Conservation (phyloP, 2,888 invertebrate genomes). For the Apoda limacodes region DNA sequence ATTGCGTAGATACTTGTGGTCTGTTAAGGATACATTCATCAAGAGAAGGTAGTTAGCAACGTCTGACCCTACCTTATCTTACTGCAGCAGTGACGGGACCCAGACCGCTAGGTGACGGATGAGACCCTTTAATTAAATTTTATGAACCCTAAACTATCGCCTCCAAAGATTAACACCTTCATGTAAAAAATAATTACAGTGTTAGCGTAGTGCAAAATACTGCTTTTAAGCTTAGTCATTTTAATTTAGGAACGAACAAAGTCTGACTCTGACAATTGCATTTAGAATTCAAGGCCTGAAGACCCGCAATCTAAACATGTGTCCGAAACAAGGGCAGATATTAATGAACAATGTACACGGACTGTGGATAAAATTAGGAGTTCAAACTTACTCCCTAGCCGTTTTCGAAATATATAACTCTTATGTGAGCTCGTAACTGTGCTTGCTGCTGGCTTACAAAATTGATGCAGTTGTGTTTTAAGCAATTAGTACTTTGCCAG, state of each 20-base stretch:
- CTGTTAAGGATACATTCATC: constrained; percentile 61
- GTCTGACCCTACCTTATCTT: constrained; percentile 64
- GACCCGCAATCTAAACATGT: constrained; percentile 38
- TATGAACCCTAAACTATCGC: constrained; percentile 31
- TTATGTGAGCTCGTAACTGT: too few species aligned
- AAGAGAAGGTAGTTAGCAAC: constrained; percentile 46
- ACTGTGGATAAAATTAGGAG: too few species aligned
- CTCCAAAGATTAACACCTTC: too few species aligned
- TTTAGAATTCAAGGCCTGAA: constrained; percentile 53
- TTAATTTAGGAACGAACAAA: constrained; percentile 40
- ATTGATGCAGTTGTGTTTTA: too few species aligned
- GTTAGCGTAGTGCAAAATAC: too few species aligned
- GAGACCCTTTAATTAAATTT: constrained; percentile 66
- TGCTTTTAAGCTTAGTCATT: constrained; percentile 33
- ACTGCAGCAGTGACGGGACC: constrained; percentile 52
- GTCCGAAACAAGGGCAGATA: constrained; percentile 37
- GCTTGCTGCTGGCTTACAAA: too few species aligned
- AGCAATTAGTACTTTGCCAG: too few species aligned
- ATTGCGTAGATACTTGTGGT: constrained; percentile 48
- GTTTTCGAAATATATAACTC: too few species aligned
- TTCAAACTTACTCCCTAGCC: too few species aligned
- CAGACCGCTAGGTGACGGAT: constrained; percentile 57
- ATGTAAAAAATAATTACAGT: too few species aligned
- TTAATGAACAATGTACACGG: too few species aligned
- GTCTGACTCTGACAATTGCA: constrained; percentile 47